Evolutionary conservation across 2,113 vertebrate species (phyloP), one percentile per base, ranked within the genome.

Genomic region (Hoplias malabaricus): DNA sequence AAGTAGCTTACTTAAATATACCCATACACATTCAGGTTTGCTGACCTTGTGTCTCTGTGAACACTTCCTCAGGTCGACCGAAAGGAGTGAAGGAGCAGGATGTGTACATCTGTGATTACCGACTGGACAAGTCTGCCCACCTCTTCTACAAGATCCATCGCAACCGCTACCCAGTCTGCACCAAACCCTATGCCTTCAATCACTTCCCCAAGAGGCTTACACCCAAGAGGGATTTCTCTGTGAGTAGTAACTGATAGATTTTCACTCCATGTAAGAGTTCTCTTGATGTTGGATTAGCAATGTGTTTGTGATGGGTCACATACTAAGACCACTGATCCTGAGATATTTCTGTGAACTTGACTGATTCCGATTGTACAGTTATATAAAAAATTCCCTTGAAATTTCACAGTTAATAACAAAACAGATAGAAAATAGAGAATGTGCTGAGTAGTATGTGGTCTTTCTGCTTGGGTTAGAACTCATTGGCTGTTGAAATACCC

Each of bases 101-200:
- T 0, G 97, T 99, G 0, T 99, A 98, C 83, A 99, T 99, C 87
- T 99, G 98, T 56, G 98, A 99, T 75, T 99, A 99, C 77, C 95
- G 98, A 70, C 93, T 99, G 46, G 98, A 99, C 87, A 99, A 98
- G 86, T 99, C 98, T 0, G 98, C 98, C 43, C 98, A 99, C 82
- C 93, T 99, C 73, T 99, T 99, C 87, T 99, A 99, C 91, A 99
- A 99, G 93, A 99, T 99, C 87, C 97, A 99, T 86, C 95, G 97
- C 0, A 99, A 99, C 80, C 98, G 96, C 31, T 99, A 94, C 69
- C 96, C 98, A 0, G 95, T 98, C 67, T 99, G 98, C 93, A 99
- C 98, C 89, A 98, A 98, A 87, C 89, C 94, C 65, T 99, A 98
- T 3, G 98, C 98, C 86, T 99, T 99, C 75, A 95, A 98, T 87